phyloP scores from a whole-genome alignment of 2,888 invertebrate genomes.

The Dolichopus griseipennis region DNA sequence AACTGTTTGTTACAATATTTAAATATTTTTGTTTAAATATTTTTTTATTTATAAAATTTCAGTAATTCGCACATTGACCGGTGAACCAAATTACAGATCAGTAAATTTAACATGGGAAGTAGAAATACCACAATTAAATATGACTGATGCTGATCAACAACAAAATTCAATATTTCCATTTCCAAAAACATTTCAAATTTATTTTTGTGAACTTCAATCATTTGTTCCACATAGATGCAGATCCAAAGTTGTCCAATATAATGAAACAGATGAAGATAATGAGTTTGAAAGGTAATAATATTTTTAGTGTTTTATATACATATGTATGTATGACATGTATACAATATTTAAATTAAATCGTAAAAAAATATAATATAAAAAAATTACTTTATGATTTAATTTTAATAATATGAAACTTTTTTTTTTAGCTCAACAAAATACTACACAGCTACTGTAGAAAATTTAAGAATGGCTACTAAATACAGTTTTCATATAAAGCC shows the following conservation, averaged over 20 bases:
- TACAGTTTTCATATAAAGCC: conserved; percentile 70
- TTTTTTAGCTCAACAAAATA: conserved; percentile 34
- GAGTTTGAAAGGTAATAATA: conserved; percentile 20
- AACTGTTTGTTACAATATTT: too few species aligned
- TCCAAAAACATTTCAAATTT: conserved; percentile 56
- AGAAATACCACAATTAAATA: conserved; percentile 33
- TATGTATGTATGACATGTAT: neutral
- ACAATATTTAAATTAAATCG: too few species aligned
- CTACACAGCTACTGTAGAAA: conserved; percentile 55
- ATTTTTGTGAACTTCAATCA: conserved; percentile 70
- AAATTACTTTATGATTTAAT: too few species aligned
- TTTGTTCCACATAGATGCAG: conserved; percentile 71
- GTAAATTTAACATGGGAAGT: conserved; percentile 44
- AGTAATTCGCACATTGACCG: conserved; percentile 43
- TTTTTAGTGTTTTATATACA: too few species aligned
- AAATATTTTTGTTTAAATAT: too few species aligned
- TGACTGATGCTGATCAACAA: conserved; percentile 19
- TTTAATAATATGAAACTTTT: neutral
- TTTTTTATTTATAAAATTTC: conserved; percentile 9
- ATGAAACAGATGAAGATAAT: conserved; percentile 21
- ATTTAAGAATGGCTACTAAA: conserved; percentile 71
- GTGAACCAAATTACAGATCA: conserved; percentile 44
- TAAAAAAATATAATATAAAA: too few species aligned
- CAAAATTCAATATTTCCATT: conserved; percentile 37
- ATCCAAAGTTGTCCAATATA: conserved; percentile 44